phyloP scores from a whole-genome alignment of 1,140 invertebrate species.

The Trachymyrmex cornetzi region DNA sequence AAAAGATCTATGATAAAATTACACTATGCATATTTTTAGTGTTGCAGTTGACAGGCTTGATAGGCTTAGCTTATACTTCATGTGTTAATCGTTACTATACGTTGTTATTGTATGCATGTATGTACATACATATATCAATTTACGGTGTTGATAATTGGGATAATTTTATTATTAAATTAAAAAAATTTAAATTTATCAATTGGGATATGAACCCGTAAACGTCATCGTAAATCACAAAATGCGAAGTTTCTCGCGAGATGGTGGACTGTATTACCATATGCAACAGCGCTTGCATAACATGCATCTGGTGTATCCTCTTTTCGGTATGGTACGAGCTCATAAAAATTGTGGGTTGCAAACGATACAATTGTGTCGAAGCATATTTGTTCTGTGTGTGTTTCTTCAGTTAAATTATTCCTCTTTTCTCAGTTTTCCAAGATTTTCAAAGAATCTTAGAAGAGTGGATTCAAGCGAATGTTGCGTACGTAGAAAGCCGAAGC shows the following conservation, averaged over 20 bases:
- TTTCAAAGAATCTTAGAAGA: conserved; percentile 40
- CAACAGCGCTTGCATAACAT: conserved; percentile 73
- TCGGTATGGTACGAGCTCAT: conserved; percentile 71
- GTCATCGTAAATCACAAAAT: conserved; percentile 1
- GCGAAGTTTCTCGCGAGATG: conserved; percentile 60
- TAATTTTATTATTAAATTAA: not conserved
- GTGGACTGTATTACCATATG: conserved; percentile 71
- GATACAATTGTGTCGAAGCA: not conserved
- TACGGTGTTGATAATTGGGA: not conserved
- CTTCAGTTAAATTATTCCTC: not conserved
- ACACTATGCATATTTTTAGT: not conserved
- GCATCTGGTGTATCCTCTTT: conserved; percentile 74
- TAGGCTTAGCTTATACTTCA: not conserved
- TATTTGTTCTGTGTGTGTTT: not conserved
- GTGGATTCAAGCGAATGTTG: conserved; percentile 61
- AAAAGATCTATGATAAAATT: too few relatives aligned
- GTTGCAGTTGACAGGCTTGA: not conserved
- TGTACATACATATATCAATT: not conserved
- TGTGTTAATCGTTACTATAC: not conserved
- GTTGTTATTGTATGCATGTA: not conserved
- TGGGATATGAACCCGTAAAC: not conserved
- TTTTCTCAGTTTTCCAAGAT: conserved; percentile 62
- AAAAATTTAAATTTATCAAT: not conserved
- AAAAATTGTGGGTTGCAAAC: not conserved
- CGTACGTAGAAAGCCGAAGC: not conserved